Evolutionary conservation across 2,113 vertebrate genomes (phyloP).

Genomic region (Hyperoodon ampullatus): DNA sequence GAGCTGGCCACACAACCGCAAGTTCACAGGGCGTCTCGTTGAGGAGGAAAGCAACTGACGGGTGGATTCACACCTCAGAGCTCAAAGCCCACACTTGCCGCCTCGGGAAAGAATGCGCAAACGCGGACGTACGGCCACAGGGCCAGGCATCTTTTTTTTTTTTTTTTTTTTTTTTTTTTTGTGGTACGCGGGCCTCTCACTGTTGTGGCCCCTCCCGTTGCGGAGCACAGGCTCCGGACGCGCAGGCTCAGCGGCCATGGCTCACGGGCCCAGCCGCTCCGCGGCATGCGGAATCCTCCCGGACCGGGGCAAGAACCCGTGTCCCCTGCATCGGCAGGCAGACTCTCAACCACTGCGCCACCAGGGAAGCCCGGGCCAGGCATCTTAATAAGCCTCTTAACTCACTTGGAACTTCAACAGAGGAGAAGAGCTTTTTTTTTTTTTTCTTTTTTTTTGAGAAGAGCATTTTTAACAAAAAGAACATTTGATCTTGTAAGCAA

Average conservation of each 20-base stretch:
- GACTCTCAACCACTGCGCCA: too few relatives aligned
- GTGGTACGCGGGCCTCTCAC: too few relatives aligned
- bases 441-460: background rate
- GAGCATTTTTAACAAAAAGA: background rate
- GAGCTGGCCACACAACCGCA: background rate
- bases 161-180: too few relatives aligned
- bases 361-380: too few relatives aligned
- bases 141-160: background rate
- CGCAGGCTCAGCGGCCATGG: too few relatives aligned
- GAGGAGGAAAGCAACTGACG: background rate
- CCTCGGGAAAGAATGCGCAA: background rate
- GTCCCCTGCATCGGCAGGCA: too few relatives aligned
- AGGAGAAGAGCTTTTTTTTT: background rate
- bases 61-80: background rate
- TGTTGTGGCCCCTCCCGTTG: too few relatives aligned
- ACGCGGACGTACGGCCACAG: accelerated
- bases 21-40: background rate
- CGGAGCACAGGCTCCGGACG: too few relatives aligned
- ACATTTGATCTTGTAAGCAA: background rate
- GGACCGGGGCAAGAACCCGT: too few relatives aligned
- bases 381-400: background rate
- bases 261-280: too few relatives aligned
- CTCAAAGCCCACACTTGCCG: too few relatives aligned
- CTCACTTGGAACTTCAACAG: background rate
- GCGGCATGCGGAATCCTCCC: too few relatives aligned